Percentiles rank a stretch among this genome's conserved stretches.
phyloP scores from a whole-genome alignment of 1,140 invertebrate species.

The Drosophila ogumai region DNA sequence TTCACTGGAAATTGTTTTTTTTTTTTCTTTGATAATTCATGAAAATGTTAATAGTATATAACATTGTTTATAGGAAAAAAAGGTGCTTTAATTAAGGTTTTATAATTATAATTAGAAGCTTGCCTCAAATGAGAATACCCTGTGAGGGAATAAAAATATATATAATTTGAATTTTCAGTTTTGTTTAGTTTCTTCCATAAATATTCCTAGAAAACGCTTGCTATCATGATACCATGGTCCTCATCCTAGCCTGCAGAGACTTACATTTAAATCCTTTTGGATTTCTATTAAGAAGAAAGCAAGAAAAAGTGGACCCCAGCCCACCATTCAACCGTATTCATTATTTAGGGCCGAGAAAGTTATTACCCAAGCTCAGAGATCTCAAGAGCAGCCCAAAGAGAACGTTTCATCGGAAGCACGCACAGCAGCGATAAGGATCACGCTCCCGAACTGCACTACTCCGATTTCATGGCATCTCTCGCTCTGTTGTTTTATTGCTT shows the following conservation, averaged over 20 bases:
- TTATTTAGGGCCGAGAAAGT: constrained; percentile 42
- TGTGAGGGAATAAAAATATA: too few species aligned
- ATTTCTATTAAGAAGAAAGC: background rate
- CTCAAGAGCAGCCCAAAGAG: constrained; percentile 8
- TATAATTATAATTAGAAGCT: too few species aligned
- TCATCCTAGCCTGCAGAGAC: background rate
- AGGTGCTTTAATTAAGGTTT: too few species aligned
- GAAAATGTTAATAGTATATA: too few species aligned
- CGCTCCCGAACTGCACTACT: constrained; percentile 71
- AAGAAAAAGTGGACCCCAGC: constrained; percentile 1
- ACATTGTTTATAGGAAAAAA: too few species aligned
- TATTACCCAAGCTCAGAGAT: constrained; percentile 27
- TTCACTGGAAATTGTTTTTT: constrained; percentile 44
- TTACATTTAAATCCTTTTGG: background rate
- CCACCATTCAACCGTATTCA: constrained; percentile 3
- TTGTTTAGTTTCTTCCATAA: background rate
- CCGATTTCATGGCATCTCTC: constrained; percentile 48
- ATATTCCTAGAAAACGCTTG: background rate
- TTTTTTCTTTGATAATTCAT: too few species aligned
- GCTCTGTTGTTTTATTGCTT: constrained; percentile 68
- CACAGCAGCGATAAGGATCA: constrained; percentile 63
- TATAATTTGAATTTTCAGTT: background rate
- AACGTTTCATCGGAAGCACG: constrained; percentile 71
- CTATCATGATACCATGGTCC: too few species aligned
- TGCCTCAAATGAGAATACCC: too few species aligned